Evolutionary conservation across 2,113 vertebrate species (phyloP).

Genomic region (Chaenogobius annularis): DNA sequence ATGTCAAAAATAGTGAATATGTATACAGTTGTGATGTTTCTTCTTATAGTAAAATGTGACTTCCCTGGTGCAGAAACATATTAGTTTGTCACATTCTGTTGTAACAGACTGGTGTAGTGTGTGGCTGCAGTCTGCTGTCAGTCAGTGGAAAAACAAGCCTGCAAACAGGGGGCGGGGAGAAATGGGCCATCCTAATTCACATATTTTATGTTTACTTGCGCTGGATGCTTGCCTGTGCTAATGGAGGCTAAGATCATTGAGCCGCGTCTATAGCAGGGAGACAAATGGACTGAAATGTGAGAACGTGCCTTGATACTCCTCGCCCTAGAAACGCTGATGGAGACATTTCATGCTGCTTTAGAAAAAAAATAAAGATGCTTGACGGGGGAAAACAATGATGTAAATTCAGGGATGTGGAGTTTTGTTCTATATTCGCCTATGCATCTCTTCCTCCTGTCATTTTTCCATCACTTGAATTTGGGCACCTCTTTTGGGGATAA

Average conservation of each 20-base stretch:
- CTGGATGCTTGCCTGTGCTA: conserved; percentile 55
- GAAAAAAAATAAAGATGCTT: conserved; percentile 47
- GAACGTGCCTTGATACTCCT: conserved; percentile 61
- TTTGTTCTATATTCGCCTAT: conserved; percentile 27
- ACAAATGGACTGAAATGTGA: conserved; percentile 75
- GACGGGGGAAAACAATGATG: conserved; percentile 29
- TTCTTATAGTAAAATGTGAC: background rate
- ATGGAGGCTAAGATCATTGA: conserved; percentile 65
- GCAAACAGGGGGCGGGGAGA: conserved; percentile 16
- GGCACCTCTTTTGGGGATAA: background rate
- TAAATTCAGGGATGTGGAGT: conserved; percentile 45
- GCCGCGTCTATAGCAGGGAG: conserved; percentile 54
- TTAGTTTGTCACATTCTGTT: background rate
- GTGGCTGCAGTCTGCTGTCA: conserved; percentile 20
- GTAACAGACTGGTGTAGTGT: conserved; percentile 22
- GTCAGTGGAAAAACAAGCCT: conserved; percentile 30
- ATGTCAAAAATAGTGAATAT: too few species aligned
- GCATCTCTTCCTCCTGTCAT: conserved; percentile 23
- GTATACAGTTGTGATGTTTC: background rate
- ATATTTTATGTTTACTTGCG: conserved; percentile 55
- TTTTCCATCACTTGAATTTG: conserved; percentile 30
- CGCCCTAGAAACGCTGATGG: conserved; percentile 42
- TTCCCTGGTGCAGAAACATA: background rate
- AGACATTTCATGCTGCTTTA: conserved; percentile 55
- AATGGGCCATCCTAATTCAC: conserved; percentile 52